A percentile compares a stretch with the other conserved stretches of the same genome.
phyloP scores from a whole-genome alignment of 1,140 invertebrate genomes.

The Melanaphis sacchari region DNA sequence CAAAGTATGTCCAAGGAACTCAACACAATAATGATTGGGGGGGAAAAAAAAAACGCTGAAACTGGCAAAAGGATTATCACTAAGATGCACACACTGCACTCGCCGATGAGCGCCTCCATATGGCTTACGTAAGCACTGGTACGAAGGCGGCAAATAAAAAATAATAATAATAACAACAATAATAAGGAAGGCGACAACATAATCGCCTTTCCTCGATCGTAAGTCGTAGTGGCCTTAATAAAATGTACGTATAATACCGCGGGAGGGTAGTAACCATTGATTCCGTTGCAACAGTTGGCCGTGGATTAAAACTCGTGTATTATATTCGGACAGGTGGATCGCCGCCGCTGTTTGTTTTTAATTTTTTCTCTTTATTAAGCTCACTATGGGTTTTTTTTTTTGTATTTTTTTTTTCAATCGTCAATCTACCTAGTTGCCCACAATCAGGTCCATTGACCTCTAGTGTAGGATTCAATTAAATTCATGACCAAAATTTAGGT shows the following conservation, averaged over 20 bases:
- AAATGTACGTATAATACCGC: not conserved
- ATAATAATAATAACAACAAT: not conserved
- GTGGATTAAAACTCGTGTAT: not conserved
- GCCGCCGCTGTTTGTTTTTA: not conserved
- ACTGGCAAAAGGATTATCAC: constrained; percentile 44
- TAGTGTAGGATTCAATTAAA: not conserved
- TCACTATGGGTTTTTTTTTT: not conserved
- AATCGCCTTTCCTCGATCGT: not conserved
- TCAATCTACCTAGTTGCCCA: not conserved
- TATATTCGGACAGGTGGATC: not conserved
- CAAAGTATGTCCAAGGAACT: not conserved
- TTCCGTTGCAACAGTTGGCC: not conserved
- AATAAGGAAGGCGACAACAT: not conserved
- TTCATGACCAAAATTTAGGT: not conserved
- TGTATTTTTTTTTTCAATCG: not conserved
- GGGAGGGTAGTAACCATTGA: not conserved
- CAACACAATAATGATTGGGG: not conserved
- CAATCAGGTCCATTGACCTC: not conserved
- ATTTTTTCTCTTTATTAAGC: not conserved
- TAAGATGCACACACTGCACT: not conserved
- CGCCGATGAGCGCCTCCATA: not conserved
- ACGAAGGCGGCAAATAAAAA: not conserved
- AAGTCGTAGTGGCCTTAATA: not conserved
- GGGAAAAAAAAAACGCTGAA: not conserved
- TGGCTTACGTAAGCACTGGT: not conserved